Evolutionary conservation across 2,113 vertebrate species (phyloP).

Genomic region (Zingel zingel): DNA sequence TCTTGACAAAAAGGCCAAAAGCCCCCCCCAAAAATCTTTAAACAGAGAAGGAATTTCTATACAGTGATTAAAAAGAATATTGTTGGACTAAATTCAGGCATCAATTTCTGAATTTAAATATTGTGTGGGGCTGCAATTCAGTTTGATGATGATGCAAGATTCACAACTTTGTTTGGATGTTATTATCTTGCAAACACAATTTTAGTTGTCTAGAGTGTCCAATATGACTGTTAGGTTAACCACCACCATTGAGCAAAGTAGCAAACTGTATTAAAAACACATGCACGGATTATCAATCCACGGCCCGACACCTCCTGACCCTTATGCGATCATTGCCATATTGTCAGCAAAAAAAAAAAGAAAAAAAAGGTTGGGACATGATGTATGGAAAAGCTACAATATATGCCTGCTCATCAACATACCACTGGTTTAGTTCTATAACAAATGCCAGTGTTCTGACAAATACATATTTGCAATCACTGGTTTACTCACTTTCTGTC

Average conservation of each 20-base stretch:
- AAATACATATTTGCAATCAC: background rate
- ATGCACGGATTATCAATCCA: background rate
- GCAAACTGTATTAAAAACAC: background rate
- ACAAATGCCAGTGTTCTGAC: background rate
- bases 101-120: background rate
- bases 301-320: background rate
- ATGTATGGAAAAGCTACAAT: background rate
- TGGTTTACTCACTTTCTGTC: background rate
- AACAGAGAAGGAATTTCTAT: no score
- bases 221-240: no score
- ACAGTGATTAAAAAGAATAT: background rate
- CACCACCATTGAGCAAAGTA: background rate
- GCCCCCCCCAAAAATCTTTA: no score
- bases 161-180: no score
- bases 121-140: no score
- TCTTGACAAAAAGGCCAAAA: no score
- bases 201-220: no score
- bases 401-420: background rate
- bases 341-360: background rate
- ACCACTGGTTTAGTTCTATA: background rate
- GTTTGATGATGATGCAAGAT: no score
- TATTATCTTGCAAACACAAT: no score
- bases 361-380: background rate
- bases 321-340: no score
- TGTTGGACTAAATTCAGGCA: background rate